These are phyloP conservation scores for Dicranocentrus wangi DNA, from an alignment of 2,888 invertebrate genomes.

Conservation along the genomic window DNA sequence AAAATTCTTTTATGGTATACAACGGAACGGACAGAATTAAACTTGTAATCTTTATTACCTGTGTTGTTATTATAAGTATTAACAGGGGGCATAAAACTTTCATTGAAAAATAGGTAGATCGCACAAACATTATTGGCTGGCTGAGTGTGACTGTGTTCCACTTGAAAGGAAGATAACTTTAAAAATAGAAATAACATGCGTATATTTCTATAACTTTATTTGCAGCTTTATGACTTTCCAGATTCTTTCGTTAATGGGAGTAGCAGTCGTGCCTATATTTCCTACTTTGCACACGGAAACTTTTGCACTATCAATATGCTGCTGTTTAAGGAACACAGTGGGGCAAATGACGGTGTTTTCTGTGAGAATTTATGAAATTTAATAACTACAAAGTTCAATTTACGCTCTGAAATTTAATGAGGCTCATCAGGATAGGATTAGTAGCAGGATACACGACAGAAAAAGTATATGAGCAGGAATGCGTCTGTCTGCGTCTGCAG, in stretches of 20 bases:
- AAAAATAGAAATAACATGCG: neutral
- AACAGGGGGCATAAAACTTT: neutral
- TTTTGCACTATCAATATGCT: too few relatives aligned
- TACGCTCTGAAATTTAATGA: constrained; percentile 11
- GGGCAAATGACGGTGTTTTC: too few relatives aligned
- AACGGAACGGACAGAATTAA: neutral
- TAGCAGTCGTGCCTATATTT: too few relatives aligned
- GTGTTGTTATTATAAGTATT: neutral
- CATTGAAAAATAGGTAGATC: neutral
- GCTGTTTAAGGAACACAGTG: too few relatives aligned
- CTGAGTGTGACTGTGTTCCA: neutral
- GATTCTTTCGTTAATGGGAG: too few relatives aligned
- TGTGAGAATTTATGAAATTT: neutral
- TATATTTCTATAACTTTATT: neutral
- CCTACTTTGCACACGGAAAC: too few relatives aligned
- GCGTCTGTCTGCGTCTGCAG: too few relatives aligned
- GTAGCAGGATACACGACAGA: too few relatives aligned
- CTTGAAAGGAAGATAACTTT: neutral
- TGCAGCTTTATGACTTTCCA: neutral
- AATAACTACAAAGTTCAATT: constrained; percentile 9
- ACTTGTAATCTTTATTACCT: constrained; percentile 12
- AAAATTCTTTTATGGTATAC: constrained; percentile 4
- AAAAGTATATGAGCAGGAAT: too few relatives aligned
- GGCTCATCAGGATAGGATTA: neutral
- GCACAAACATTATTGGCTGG: neutral